A percentile compares a stretch with the other conserved stretches of the same genome.
These are phyloP conservation scores for Sebastes itinus DNA, from an alignment of 2,797 vertebrate species.

Conservation along the genomic window DNA sequence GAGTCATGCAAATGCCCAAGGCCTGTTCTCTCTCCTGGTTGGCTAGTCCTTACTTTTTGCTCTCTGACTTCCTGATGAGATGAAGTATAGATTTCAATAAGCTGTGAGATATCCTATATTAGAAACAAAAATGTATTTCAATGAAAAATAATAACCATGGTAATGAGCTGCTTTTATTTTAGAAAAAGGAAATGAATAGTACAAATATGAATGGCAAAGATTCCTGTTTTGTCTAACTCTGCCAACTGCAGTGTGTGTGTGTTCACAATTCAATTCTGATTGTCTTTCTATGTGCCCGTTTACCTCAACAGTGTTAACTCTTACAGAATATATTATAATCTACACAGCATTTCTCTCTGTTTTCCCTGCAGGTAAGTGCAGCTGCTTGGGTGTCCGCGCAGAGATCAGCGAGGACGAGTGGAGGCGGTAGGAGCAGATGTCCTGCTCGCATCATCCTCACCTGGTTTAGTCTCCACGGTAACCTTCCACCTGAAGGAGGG, in stretches of 20 bases:
- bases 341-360: neutral
- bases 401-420: conserved; percentile 56
- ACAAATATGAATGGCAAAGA: neutral
- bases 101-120: neutral
- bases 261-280: conserved; percentile 12
- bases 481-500: conserved; percentile 77
- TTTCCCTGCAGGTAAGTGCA: conserved; percentile 22
- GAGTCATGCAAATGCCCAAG: conserved; percentile 74
- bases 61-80: neutral
- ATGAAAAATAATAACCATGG: neutral
- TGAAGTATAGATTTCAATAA: neutral
- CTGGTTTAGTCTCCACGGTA: conserved; percentile 85
- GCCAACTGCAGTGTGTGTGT: neutral
- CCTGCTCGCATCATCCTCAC: conserved; percentile 78
- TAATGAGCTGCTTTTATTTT: neutral
- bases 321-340: neutral
- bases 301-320: neutral
- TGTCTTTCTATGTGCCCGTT: neutral
- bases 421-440: conserved; percentile 79
- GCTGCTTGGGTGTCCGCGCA: conserved; percentile 49
- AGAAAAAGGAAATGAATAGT: neutral
- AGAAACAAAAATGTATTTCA: neutral
- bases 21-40: conserved; percentile 26
- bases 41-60: conserved; percentile 7
- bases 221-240: neutral